Evolutionary conservation across 2,113 vertebrate genomes (phyloP).

Genomic region (Melospiza georgiana): DNA sequence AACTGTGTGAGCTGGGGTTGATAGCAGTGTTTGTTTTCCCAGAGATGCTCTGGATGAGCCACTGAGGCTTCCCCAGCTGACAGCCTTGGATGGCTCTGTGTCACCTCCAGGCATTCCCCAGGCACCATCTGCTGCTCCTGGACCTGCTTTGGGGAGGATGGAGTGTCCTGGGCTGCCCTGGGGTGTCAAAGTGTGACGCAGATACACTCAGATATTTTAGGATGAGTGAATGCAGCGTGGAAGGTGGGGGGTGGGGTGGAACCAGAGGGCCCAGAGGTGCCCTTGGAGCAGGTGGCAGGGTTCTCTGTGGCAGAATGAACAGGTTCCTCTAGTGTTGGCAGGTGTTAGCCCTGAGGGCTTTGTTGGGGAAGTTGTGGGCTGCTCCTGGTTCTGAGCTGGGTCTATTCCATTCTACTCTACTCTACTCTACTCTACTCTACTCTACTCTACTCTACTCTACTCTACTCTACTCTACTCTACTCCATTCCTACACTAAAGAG

Average conservation of each 20-base stretch:
- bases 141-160: not conserved
- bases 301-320: not conserved
- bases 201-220: not conserved
- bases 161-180: not conserved
- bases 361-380: not conserved
- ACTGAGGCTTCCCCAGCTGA: not conserved
- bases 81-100: not conserved
- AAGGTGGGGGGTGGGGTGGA: not conserved
- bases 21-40: not conserved
- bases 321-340: not conserved
- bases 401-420: too few species aligned
- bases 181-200: not conserved
- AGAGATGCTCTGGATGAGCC: not conserved
- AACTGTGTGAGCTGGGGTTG: slow-evolving; percentile 61
- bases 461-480: too few species aligned
- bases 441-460: too few species aligned
- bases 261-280: not conserved
- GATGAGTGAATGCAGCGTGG: not conserved
- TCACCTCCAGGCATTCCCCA: not conserved
- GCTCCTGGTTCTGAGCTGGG: not conserved
- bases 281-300: not conserved
- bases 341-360: not conserved
- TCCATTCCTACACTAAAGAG: too few species aligned
- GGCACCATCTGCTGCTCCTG: not conserved
- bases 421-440: too few species aligned